Conservation (phyloP, 2,888 invertebrate genomes). For the Drosophila pegasa region DNA sequence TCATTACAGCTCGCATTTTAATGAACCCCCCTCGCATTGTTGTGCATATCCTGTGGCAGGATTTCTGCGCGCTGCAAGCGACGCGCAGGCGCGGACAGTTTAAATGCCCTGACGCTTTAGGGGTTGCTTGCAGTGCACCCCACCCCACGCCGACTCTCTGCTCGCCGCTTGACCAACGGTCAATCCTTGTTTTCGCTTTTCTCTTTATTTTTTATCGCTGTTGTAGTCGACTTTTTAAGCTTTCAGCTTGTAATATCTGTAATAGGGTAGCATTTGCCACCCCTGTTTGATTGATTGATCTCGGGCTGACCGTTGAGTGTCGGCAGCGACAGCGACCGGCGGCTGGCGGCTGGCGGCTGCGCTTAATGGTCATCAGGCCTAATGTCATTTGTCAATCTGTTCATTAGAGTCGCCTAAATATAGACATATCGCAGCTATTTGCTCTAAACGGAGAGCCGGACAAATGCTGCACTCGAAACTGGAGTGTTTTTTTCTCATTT, state of each 20-base stretch:
- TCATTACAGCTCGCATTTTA: conserved; percentile 73
- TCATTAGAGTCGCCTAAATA: conserved; percentile 28
- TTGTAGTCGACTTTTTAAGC: conserved; percentile 58
- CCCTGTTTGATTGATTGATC: conserved; percentile 71
- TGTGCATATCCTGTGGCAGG: conserved; percentile 51
- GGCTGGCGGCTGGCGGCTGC: too few species aligned
- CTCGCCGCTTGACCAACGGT: conserved; percentile 56
- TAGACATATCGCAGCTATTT: conserved; percentile 20
- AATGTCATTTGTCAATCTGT: conserved; percentile 71
- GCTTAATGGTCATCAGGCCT: conserved; percentile 67
- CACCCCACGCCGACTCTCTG: neutral
- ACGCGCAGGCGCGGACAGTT: conserved; percentile 77
- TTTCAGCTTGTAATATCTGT: conserved; percentile 38
- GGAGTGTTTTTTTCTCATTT: conserved; percentile 2
- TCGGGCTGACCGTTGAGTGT: conserved; percentile 75
- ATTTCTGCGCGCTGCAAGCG: conserved; percentile 48
- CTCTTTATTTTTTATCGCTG: neutral
- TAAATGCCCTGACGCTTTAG: conserved; percentile 59
- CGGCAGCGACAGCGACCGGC: conserved; percentile 12
- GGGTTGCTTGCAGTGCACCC: conserved; percentile 47
- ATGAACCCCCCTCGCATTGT: conserved; percentile 55
- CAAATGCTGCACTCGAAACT: conserved; percentile 13
- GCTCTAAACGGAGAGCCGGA: conserved; percentile 13
- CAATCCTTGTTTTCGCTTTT: conserved; percentile 34
- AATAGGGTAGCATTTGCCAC: conserved; percentile 35